Conservation (phyloP, 2,797 vertebrate genomes). For the Etheostoma nigrum region DNA sequence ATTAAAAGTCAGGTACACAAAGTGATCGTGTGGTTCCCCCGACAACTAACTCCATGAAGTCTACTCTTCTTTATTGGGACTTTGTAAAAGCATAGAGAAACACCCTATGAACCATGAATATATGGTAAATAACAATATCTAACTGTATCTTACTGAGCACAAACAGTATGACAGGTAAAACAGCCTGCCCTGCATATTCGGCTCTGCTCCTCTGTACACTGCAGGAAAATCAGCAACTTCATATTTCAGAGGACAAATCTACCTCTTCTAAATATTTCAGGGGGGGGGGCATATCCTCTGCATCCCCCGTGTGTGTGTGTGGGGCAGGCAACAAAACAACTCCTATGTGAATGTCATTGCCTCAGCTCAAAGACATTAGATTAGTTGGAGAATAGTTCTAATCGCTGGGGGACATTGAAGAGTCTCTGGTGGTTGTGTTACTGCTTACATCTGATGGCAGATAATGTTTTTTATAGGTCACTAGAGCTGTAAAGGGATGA, state of each 20-base stretch:
- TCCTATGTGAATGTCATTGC: background rate
- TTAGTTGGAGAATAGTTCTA: background rate
- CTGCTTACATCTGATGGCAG: background rate
- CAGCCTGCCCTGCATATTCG: background rate
- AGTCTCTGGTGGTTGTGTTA: background rate
- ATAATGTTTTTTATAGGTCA: background rate
- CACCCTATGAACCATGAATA: constrained; percentile 23
- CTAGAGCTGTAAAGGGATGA: background rate
- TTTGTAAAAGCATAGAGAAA: constrained; percentile 35
- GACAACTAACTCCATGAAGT: constrained; percentile 42
- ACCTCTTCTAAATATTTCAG: too few relatives aligned
- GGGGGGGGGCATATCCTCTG: too few relatives aligned
- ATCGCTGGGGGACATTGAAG: background rate
- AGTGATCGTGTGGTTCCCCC: constrained; percentile 31
- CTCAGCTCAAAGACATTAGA: background rate
- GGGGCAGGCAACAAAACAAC: too few relatives aligned
- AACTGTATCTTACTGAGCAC: constrained; percentile 1
- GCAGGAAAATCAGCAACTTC: background rate
- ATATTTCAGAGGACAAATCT: too few relatives aligned
- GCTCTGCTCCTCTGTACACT: background rate
- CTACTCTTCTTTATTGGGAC: constrained; percentile 19
- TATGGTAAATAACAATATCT: constrained; percentile 16
- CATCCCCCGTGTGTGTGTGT: too few relatives aligned
- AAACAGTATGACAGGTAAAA: constrained; percentile 8
- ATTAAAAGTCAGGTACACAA: constrained; percentile 43